Conservation (phyloP, 2,888 invertebrate genomes). For the Epirrhoe alternata region DNA sequence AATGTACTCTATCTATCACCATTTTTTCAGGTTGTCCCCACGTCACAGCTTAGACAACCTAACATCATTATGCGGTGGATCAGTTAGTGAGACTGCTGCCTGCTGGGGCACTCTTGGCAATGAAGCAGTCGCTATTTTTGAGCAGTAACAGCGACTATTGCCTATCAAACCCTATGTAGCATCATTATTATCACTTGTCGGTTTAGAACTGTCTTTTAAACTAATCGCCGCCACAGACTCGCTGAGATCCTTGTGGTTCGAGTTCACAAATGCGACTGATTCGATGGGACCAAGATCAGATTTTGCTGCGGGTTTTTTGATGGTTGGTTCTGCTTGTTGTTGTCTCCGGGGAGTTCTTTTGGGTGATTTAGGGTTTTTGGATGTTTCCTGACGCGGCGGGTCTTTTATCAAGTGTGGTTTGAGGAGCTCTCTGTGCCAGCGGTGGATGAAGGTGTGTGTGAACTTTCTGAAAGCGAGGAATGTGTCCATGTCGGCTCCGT, state of each 20-base stretch:
- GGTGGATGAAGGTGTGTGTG: conserved; percentile 47
- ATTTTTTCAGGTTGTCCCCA: neutral
- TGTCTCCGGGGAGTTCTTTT: conserved; percentile 7
- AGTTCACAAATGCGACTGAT: conserved; percentile 23
- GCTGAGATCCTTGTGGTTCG: conserved; percentile 20
- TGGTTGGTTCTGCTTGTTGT: neutral
- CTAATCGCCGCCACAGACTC: conserved; percentile 13
- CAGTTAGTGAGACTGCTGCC: neutral
- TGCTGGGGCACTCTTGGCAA: neutral
- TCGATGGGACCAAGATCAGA: conserved; percentile 2
- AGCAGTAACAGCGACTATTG: neutral
- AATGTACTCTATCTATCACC: too few species aligned
- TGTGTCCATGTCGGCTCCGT: conserved; percentile 14
- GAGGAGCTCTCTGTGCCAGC: conserved; percentile 23
- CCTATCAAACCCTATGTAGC: conserved; percentile 2
- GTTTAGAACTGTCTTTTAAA: conserved; percentile 9
- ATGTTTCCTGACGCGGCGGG: neutral
- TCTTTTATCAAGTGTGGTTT: conserved; percentile 6
- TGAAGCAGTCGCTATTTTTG: neutral
- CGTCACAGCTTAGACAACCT: too few species aligned
- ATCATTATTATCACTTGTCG: conserved; percentile 1
- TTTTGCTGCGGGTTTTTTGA: neutral
- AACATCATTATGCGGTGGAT: neutral
- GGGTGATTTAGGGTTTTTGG: neutral
- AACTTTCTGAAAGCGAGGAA: conserved; percentile 61